Base-by-base conservation (phyloP, 2,888 invertebrate species). In the Lucinisca nassula region DNA sequence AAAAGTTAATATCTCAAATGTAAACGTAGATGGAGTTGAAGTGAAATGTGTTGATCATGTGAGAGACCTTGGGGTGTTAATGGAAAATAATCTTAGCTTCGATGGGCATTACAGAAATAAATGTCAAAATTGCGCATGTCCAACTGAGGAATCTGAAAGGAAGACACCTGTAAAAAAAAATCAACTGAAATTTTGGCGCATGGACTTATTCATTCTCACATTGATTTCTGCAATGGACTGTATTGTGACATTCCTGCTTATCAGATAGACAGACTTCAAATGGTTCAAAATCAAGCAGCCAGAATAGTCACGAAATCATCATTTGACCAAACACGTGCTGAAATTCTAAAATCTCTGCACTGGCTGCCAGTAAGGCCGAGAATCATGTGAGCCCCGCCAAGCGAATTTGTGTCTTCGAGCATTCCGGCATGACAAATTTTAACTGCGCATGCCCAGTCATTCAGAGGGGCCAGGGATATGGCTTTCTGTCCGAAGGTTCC, bases 341-440 rank as follows among this genome's bases (percentile, higher is more conserved):
- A 55, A 24, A 72, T 82, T 27, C 49, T 81, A 51, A 85, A 75
- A 45, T 78, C 78, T 40, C 79, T 82, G 8, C 85, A 85, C 74
- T 85, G 74, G 82, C 78, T 85, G 30, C 82, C 85, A 55, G 51
- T 85, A 21, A 61, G 67, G 32, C 61, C 74, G 21, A 73, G 82
- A 74, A 78, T 85, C 35, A n/a, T n/a, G n/a, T n/a, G n/a, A n/a
- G n/a, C n/a, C n/a, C n/a, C n/a, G n/a, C n/a, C n/a, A n/a, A n/a
- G n/a, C n/a, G n/a, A n/a, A n/a, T n/a, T n/a, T n/a, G n/a, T n/a
- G n/a, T n/a, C n/a, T n/a, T n/a, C n/a, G n/a, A n/a, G n/a, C n/a
- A n/a, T n/a, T n/a, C n/a, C n/a, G n/a, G n/a, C n/a, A n/a, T n/a
- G n/a, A n/a, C n/a, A n/a, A n/a, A n/a, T n/a, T n/a, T n/a, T n/a